These are phyloP conservation scores for Himalopsyche kuldschensis DNA, from an alignment of 2,888 invertebrate genomes.

Conservation along the genomic window DNA sequence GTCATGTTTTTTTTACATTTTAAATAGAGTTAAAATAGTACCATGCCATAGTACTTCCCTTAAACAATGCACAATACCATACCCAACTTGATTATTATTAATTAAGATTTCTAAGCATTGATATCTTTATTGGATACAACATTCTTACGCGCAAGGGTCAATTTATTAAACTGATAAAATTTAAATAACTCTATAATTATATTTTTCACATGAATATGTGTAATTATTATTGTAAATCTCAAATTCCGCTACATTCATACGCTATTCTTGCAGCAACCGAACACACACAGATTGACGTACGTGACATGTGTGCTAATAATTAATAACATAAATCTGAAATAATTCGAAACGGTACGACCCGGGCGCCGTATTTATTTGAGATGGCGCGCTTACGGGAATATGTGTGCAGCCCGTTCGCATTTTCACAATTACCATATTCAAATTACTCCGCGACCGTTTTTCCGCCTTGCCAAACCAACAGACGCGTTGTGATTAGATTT, in stretches of 20 bases:
- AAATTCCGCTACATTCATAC: background rate
- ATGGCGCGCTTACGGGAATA: background rate
- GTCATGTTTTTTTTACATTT: too few relatives aligned
- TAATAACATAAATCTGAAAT: background rate
- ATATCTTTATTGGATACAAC: too few relatives aligned
- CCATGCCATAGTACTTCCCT: too few relatives aligned
- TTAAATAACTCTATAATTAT: too few relatives aligned
- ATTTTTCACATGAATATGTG: too few relatives aligned
- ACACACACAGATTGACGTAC: constrained; percentile 12
- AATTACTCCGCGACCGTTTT: constrained; percentile 25
- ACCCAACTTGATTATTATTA: too few relatives aligned
- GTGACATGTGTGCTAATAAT: constrained; percentile 20
- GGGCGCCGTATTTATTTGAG: background rate
- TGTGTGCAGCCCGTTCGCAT: background rate
- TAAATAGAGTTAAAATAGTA: too few relatives aligned
- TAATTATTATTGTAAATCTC: too few relatives aligned
- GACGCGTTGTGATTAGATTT: constrained; percentile 18
- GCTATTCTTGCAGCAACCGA: background rate
- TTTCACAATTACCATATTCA: constrained; percentile 33
- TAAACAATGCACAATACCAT: too few relatives aligned
- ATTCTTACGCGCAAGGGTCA: too few relatives aligned
- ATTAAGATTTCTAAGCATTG: too few relatives aligned
- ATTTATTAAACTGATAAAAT: too few relatives aligned
- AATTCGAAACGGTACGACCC: background rate
- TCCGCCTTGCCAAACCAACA: constrained; percentile 14